phyloP scores from a whole-genome alignment of 2,888 invertebrate genomes.

The Hypolimnas misippus region DNA sequence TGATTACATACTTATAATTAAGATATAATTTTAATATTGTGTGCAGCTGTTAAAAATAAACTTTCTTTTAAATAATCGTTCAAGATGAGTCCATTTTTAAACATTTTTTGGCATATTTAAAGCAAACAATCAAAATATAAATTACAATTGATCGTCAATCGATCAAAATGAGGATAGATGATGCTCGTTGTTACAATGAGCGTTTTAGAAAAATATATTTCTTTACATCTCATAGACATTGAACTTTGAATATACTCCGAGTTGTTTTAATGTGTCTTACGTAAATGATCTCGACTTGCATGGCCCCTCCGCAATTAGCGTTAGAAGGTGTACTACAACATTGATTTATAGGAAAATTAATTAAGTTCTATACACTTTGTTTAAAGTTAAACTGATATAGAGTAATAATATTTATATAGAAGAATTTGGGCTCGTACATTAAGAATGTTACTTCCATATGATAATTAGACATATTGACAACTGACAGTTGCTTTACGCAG shows the following conservation, averaged over 20 bases:
- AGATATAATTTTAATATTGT: background rate
- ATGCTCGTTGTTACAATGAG: slow-evolving; percentile 1
- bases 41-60: background rate
- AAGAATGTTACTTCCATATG: too few relatives aligned
- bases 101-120: background rate
- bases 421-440: too few relatives aligned
- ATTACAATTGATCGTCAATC: background rate
- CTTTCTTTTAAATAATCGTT: background rate
- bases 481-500: too few relatives aligned
- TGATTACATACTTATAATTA: background rate
- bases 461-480: too few relatives aligned
- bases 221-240: background rate
- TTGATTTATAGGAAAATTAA: background rate
- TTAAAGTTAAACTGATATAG: background rate
- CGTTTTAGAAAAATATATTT: slow-evolving; percentile 12
- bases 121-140: background rate
- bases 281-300: background rate
- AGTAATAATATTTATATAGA: too few relatives aligned
- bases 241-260: slow-evolving; percentile 1
- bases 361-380: slow-evolving; percentile 12
- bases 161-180: background rate
- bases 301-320: slow-evolving; percentile 33
- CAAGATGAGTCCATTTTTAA: background rate
- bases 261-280: too few relatives aligned
- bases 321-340: slow-evolving; percentile 2